Evolutionary conservation across 2,888 invertebrate species (phyloP).

Genomic region (Cylindroiulus punctatus): DNA sequence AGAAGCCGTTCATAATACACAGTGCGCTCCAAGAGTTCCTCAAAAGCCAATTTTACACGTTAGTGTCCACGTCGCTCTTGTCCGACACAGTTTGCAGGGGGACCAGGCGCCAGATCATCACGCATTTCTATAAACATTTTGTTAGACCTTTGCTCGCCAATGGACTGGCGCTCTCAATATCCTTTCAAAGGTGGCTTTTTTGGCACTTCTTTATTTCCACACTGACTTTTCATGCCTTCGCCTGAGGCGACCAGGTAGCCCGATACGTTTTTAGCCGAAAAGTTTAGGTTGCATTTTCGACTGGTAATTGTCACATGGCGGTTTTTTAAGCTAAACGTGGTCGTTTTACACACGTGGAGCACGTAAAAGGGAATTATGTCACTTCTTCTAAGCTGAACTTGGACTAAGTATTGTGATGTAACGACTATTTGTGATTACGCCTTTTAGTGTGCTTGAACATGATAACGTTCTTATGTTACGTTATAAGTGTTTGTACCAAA

Average conservation of each 20-base stretch:
- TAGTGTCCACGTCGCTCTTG: constrained; percentile 48
- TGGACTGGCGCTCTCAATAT: constrained; percentile 33
- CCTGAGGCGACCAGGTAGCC: neutral
- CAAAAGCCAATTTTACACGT: constrained; percentile 57
- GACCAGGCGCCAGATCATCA: constrained; percentile 52
- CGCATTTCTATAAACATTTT: constrained; percentile 43
- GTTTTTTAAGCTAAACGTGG: no score
- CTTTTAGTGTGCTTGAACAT: no score
- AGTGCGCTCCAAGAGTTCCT: constrained; percentile 49
- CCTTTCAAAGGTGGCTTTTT: constrained; percentile 13
- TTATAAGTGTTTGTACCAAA: no score
- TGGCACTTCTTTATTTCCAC: neutral
- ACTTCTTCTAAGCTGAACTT: no score
- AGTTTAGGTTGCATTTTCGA: neutral
- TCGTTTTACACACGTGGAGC: no score
- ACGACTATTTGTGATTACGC: no score
- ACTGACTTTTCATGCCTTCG: constrained; percentile 24
- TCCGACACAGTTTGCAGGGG: constrained; percentile 19
- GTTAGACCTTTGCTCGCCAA: neutral
- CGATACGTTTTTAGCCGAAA: neutral
- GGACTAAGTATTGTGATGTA: no score
- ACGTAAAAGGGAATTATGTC: no score
- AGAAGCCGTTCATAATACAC: constrained; percentile 47
- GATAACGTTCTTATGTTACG: no score
- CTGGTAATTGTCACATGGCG: no score